Base-by-base conservation (phyloP, 2,113 vertebrate species). In the Pholis gunnellus region DNA sequence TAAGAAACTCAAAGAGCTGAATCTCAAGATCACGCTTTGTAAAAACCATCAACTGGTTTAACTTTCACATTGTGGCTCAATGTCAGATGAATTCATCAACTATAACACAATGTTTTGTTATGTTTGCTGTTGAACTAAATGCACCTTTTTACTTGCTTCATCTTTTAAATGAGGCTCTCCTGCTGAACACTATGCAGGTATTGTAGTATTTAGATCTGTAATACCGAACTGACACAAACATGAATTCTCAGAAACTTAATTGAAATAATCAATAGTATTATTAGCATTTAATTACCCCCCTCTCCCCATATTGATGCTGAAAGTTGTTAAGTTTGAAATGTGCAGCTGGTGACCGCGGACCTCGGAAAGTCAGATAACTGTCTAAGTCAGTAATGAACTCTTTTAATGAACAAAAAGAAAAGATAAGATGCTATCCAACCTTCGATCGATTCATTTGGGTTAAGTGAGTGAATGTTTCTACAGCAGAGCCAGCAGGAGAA, bases 391-490 rank as follows among this genome's bases (percentile, higher is more conserved):
- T 34, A 34, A 75, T 27, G 14, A 70, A 42, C 18, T 42, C 14
- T 42, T 72, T 69, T 22, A 75, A 75, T 77, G 42, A 69, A 52
- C 27, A 72, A 59, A 50, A 9, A 48, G 34, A 54, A 63, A 66
- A 57, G n/a, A 75, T 57, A 64, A 75, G 80, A 70, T 27, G 22
- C 29, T 7, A 2, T 69, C 59, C 56, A 25, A 10, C 22, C 27
- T 63, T 38, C 27, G 48, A 84, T 52, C 18, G 18, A 72, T 68
- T 60, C 1, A 54, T 82, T 34, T 50, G 54, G 34, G 14, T 64
- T 4, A 78, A 63, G 17, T 40, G 61, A 73, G 27, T 57, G 65
- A 34, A 25, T 75, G 22, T 56, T n/a, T 75, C 46, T 66, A 22
- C 42, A 64, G 70, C 6, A 25, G 65, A 60, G 66, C 3, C 57